Conservation (phyloP, 2,797 vertebrate species). For the Sebastes variabilis region DNA sequence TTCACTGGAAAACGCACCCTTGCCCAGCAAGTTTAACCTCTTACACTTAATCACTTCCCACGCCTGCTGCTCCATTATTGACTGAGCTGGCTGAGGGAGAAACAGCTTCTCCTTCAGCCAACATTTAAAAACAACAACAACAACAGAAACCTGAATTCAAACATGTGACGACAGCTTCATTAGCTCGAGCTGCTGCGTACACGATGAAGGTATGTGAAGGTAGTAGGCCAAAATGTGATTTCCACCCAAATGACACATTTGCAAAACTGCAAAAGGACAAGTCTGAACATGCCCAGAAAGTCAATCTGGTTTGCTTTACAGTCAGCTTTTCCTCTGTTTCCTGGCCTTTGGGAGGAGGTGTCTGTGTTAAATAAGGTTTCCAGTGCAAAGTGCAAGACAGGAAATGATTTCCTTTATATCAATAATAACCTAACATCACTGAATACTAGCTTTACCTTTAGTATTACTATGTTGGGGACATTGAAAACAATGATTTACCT, state of each 20-base stretch:
- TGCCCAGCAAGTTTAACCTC: conserved; percentile 77
- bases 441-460: neutral
- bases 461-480: neutral
- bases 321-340: neutral
- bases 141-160: neutral
- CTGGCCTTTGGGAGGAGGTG: conserved; percentile 4
- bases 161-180: neutral
- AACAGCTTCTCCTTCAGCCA: neutral
- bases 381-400: neutral
- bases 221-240: neutral
- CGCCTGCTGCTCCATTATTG: conserved; percentile 48
- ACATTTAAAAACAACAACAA: neutral
- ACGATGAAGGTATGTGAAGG: neutral
- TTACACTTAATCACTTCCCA: conserved; percentile 71
- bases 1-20: conserved; percentile 72
- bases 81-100: conserved; percentile 21
- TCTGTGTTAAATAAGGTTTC: neutral
- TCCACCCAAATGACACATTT: conserved; percentile 18
- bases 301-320: neutral
- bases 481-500: neutral
- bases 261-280: conserved; percentile 24
- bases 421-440: neutral
- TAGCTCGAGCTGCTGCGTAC: neutral
- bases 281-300: conserved; percentile 48
- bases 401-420: neutral